These are phyloP conservation scores for Lathamus discolor DNA, from an alignment of 2,113 vertebrate genomes.

Conservation along the genomic window DNA sequence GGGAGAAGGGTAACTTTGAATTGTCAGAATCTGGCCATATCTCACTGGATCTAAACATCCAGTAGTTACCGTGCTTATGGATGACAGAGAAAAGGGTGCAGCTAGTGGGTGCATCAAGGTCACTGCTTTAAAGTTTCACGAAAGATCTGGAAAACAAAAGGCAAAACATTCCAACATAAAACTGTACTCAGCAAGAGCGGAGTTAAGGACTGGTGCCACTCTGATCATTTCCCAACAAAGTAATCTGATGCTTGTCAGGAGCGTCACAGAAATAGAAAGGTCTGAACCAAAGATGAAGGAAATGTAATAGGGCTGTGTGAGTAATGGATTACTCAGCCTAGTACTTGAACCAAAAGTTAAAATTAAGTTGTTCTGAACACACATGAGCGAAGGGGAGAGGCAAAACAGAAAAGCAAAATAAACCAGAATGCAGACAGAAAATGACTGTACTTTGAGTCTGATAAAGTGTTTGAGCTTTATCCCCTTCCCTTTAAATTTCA, in stretches of 20 bases:
- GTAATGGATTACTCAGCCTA: background rate
- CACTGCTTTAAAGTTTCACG: background rate
- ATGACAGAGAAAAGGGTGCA: background rate
- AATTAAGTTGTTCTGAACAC: background rate
- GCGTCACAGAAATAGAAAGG: background rate
- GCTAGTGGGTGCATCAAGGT: background rate
- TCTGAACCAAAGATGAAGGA: background rate
- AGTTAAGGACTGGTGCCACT: background rate
- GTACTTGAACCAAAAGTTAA: background rate
- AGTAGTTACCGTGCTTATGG: background rate
- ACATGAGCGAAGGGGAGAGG: background rate
- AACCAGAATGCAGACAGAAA: background rate
- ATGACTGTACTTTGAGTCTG: background rate
- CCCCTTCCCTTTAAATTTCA: background rate
- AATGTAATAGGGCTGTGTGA: rapidly evolving
- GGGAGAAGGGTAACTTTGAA: background rate
- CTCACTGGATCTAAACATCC: background rate
- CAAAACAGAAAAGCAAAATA: background rate
- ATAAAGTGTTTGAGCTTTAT: background rate
- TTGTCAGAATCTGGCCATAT: background rate
- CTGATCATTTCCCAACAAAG: background rate
- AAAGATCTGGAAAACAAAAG: background rate
- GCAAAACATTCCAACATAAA: background rate
- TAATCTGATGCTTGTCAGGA: background rate
- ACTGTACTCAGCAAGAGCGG: background rate